A percentile compares a stretch with the other conserved stretches of the same genome.
These are phyloP conservation scores for Loris lydekkerianus DNA, from an alignment of 2,797 vertebrate species.

Conservation along the genomic window DNA sequence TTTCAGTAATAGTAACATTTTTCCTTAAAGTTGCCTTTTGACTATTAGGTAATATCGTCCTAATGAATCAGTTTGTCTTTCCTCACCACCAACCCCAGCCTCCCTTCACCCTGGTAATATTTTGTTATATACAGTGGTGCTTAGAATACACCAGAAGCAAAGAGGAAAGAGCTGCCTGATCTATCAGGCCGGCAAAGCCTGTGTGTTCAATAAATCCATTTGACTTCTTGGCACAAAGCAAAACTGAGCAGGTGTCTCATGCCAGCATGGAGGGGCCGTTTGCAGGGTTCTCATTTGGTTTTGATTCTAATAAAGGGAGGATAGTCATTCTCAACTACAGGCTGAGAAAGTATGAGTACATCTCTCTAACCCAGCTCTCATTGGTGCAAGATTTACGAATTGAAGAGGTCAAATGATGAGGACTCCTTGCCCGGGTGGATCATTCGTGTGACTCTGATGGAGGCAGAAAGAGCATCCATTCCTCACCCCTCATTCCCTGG, in stretches of 20 bases:
- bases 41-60: neutral
- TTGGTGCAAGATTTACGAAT: neutral
- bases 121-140: neutral
- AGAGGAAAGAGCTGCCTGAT: neutral
- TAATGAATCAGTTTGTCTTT: slow-evolving; percentile 4
- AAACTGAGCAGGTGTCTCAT: neutral
- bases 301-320: neutral
- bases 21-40: slow-evolving; percentile 26
- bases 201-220: neutral
- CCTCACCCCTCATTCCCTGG: neutral
- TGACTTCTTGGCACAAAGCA: neutral
- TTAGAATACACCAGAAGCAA: neutral
- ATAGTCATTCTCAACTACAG: neutral
- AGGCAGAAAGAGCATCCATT: neutral
- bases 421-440: neutral
- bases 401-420: neutral
- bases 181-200: neutral
- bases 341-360: neutral
- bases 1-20: slow-evolving; percentile 2
- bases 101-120: neutral
- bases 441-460: neutral
- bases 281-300: neutral
- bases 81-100: neutral
- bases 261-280: neutral
- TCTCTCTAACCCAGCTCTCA: neutral